Evolutionary conservation across 2,113 vertebrate genomes (phyloP).

Genomic region (Plestiodon gilberti): DNA sequence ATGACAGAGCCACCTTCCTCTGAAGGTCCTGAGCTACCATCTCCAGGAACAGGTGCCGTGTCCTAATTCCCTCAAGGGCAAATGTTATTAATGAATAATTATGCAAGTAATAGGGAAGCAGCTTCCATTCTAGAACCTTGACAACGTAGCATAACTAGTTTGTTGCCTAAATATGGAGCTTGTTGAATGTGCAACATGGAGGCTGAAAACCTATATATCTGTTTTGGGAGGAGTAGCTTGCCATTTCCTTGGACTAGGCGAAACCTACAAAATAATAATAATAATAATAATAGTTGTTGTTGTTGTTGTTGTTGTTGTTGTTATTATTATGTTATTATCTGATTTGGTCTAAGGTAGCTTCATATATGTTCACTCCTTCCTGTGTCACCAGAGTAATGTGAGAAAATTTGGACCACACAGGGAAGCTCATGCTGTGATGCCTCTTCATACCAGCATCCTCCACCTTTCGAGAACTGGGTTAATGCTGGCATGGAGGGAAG

Average conservation of each 20-base stretch:
- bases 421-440: too few species aligned
- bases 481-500: too few species aligned
- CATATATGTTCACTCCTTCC: too few species aligned
- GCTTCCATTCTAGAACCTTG: neutral
- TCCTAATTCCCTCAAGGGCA: neutral
- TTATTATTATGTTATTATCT: too few species aligned
- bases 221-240: neutral
- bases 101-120: neutral
- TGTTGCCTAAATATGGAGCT: neutral
- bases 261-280: too few species aligned
- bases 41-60: constrained; percentile 1
- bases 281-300: too few species aligned
- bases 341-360: too few species aligned
- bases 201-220: neutral
- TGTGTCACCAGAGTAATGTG: too few species aligned
- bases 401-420: too few species aligned
- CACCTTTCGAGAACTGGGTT: too few species aligned
- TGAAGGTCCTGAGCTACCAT: neutral
- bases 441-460: too few species aligned
- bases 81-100: neutral
- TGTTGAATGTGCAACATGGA: neutral
- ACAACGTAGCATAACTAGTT: neutral
- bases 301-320: too few species aligned
- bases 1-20: neutral
- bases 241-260: neutral